Percentiles rank a stretch among this genome's conserved stretches.
Evolutionary conservation across 2,888 invertebrate species (phyloP).

Genomic region (Salpingus planirostris): DNA sequence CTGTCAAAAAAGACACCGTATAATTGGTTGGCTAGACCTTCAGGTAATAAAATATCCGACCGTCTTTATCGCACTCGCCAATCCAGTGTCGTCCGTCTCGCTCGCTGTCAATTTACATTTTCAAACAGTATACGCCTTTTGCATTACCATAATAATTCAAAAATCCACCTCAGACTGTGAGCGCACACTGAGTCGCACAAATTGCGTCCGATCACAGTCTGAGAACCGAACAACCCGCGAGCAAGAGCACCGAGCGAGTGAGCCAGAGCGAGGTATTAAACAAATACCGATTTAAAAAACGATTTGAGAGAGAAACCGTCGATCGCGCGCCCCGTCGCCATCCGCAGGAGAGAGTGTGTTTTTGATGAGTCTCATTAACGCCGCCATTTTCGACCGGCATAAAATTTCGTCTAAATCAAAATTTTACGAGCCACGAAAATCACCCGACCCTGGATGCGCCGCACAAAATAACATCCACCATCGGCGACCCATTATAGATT

Average conservation of each 20-base stretch:
- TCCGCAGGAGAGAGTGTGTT: constrained; percentile 22
- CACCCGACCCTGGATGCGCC: too few relatives aligned
- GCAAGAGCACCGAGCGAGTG: too few relatives aligned
- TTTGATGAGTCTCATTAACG: constrained; percentile 30
- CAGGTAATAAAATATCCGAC: constrained; percentile 39
- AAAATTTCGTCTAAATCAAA: too few relatives aligned
- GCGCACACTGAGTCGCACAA: too few relatives aligned
- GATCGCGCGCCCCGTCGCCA: too few relatives aligned
- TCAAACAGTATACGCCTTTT: constrained; percentile 42
- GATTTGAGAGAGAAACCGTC: constrained; percentile 17
- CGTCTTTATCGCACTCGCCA: constrained; percentile 29
- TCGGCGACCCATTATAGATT: too few relatives aligned
- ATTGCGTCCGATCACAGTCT: constrained; percentile 30
- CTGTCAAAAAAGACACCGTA: constrained; percentile 43
- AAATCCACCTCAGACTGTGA: constrained; percentile 35
- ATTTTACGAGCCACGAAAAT: too few relatives aligned
- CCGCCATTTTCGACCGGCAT: constrained; percentile 9
- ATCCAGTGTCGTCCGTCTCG: constrained; percentile 28
- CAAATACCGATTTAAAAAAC: constrained; percentile 32
- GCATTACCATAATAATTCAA: constrained; percentile 44
- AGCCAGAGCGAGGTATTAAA: constrained; percentile 27
- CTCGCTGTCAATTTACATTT: constrained; percentile 43
- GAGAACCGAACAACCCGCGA: constrained; percentile 21
- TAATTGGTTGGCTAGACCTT: constrained; percentile 42
- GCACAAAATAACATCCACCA: too few relatives aligned